These are phyloP conservation scores for Pangasius sanitwongsei DNA, from an alignment of 2,797 vertebrate genomes.

Conservation along the genomic window DNA sequence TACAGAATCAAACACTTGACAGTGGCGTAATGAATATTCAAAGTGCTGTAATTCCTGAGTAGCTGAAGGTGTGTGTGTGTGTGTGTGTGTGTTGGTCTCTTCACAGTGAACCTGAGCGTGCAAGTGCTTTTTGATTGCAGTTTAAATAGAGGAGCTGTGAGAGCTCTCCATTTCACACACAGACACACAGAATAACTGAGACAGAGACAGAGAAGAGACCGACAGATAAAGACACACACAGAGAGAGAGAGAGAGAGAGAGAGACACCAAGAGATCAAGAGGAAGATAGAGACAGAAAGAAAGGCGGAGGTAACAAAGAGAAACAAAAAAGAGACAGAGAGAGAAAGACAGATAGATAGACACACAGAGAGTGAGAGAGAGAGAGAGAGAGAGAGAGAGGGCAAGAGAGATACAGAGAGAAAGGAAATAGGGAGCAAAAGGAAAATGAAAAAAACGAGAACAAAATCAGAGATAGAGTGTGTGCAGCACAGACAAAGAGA, in stretches of 20 bases:
- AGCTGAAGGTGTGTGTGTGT: background rate
- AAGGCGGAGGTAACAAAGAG: background rate
- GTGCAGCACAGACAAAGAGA: background rate
- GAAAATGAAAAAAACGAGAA: background rate
- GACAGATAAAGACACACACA: background rate
- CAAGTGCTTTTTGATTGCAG: constrained; percentile 45
- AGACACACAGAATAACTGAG: background rate
- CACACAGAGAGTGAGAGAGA: background rate
- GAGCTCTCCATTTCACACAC: constrained; percentile 9
- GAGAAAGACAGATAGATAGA: background rate
- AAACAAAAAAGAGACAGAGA: background rate
- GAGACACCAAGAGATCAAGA: background rate
- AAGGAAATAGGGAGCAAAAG: too few species aligned
- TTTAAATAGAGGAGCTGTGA: constrained; percentile 17
- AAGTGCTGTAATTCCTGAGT: constrained; percentile 4
- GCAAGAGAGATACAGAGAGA: background rate
- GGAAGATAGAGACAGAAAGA: background rate
- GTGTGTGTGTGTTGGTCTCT: constrained; percentile 24
- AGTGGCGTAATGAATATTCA: constrained; percentile 56
- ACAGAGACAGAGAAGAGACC: background rate
- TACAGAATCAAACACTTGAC: constrained; percentile 50
- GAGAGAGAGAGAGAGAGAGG: background rate
- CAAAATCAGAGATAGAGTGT: background rate
- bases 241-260: background rate
- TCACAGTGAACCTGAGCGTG: constrained; percentile 22